Evolutionary conservation across 2,113 vertebrate genomes (phyloP).

Genomic region (Rutilus rutilus): DNA sequence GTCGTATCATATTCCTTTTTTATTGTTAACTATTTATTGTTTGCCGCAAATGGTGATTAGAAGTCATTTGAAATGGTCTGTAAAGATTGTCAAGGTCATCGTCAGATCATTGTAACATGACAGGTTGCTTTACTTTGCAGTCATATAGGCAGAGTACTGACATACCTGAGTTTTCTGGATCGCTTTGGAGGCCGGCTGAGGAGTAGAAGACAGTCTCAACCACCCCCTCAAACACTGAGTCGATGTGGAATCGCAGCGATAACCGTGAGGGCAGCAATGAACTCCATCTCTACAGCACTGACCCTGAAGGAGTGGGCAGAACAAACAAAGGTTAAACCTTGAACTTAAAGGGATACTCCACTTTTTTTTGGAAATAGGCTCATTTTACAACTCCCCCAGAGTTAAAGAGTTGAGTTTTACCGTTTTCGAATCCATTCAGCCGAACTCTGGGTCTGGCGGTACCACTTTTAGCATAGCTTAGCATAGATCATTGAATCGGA

Average conservation of each 20-base stretch:
- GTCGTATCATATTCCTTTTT: not conserved
- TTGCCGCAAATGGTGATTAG: not conserved
- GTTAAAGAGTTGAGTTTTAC: too few relatives aligned
- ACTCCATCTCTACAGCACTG: slow-evolving; percentile 69
- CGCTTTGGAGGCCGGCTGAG: slow-evolving; percentile 34
- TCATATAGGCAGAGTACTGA: not conserved
- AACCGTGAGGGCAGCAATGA: slow-evolving; percentile 67
- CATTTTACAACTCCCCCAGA: too few relatives aligned
- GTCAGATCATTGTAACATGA: too few relatives aligned
- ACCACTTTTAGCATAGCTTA: too few relatives aligned
- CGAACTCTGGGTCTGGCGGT: too few relatives aligned
- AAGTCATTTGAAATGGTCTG: not conserved
- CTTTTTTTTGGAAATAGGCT: too few relatives aligned
- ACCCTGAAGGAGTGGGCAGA: too few relatives aligned
- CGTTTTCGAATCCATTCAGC: too few relatives aligned
- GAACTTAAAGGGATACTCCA: too few relatives aligned
- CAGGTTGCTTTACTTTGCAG: not conserved
- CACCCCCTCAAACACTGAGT: slow-evolving; percentile 47
- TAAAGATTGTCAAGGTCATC: not conserved
- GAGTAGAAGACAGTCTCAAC: slow-evolving; percentile 55
- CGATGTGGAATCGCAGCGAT: slow-evolving; percentile 62
- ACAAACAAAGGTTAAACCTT: too few relatives aligned
- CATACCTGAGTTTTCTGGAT: slow-evolving; percentile 47
- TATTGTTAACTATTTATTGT: not conserved
- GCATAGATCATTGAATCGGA: too few relatives aligned